These are phyloP conservation scores for Oophaga pumilio DNA, from an alignment of 2,113 vertebrate species.

Conservation along the genomic window DNA sequence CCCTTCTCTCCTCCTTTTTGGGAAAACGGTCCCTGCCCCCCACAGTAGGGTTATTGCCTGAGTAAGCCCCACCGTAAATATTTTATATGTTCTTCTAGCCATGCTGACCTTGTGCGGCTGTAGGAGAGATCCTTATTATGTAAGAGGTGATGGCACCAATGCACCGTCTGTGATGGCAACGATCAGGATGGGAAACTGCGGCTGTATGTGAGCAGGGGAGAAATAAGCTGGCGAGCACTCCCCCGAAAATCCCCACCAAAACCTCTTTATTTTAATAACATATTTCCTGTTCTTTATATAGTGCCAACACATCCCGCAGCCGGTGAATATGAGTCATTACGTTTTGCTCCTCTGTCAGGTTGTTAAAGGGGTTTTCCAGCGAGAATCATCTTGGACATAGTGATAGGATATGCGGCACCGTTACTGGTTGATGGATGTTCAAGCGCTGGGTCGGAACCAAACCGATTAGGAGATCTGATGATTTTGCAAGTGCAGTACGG, in stretches of 20 bases:
- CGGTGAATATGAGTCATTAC: neutral
- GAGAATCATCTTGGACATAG: too few species aligned
- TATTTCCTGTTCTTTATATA: too few species aligned
- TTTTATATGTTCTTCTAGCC: neutral
- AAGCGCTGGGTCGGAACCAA: too few species aligned
- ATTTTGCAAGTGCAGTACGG: too few species aligned
- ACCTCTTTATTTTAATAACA: too few species aligned
- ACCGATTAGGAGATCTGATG: too few species aligned
- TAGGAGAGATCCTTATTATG: neutral
- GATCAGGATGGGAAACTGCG: too few species aligned
- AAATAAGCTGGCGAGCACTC: neutral
- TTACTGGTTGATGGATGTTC: too few species aligned
- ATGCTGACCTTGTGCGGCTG: neutral
- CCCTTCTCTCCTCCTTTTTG: neutral
- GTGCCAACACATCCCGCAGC: too few species aligned
- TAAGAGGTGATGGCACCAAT: neutral
- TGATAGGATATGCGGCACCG: too few species aligned
- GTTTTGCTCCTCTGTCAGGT: neutral
- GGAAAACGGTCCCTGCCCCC: neutral
- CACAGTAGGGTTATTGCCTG: neutral
- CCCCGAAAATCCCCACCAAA: neutral
- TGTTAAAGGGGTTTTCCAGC: too few species aligned
- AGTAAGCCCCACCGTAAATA: neutral
- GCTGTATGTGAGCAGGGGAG: neutral
- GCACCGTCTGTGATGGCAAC: neutral